phyloP scores from a whole-genome alignment of 2,888 invertebrate genomes.

The Platycheirus albimanus region DNA sequence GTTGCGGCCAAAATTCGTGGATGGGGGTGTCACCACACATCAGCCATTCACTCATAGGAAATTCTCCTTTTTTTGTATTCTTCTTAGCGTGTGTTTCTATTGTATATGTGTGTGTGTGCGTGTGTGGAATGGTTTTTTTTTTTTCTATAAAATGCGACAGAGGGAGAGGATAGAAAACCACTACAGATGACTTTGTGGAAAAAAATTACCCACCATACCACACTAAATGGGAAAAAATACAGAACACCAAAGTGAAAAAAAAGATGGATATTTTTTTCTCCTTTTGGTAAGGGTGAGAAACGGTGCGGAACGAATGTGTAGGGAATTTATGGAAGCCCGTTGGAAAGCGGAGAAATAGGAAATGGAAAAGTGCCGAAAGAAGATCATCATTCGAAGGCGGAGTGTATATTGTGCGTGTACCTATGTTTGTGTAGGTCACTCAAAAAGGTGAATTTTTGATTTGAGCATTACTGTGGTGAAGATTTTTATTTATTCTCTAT shows the following conservation, averaged over 20 bases:
- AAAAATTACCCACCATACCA: slow-evolving; percentile 37
- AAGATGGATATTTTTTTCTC: slow-evolving; percentile 30
- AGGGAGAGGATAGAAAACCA: slow-evolving; percentile 54
- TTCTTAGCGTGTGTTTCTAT: slow-evolving; percentile 1
- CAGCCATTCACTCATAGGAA: slow-evolving; percentile 73
- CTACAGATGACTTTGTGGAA: slow-evolving; percentile 43
- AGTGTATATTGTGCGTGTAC: slow-evolving; percentile 12
- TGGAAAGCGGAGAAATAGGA: slow-evolving; percentile 62
- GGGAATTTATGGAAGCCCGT: slow-evolving; percentile 11
- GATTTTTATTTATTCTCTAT: background rate
- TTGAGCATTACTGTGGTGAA: slow-evolving; percentile 10
- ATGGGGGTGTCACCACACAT: slow-evolving; percentile 77
- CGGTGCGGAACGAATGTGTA: slow-evolving; percentile 13
- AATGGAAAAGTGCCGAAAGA: slow-evolving; percentile 13
- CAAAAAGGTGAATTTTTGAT: background rate
- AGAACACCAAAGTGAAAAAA: background rate
- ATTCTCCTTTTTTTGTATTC: slow-evolving; percentile 45
- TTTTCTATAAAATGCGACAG: background rate
- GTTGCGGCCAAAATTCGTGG: slow-evolving; percentile 76
- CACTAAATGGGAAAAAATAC: slow-evolving; percentile 18
- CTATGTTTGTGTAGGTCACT: slow-evolving; percentile 1
- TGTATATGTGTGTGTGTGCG: slow-evolving; percentile 6
- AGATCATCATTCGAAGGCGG: slow-evolving; percentile 60
- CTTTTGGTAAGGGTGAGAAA: slow-evolving; percentile 38
- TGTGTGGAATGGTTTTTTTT: background rate